phyloP scores from a whole-genome alignment of 2,797 vertebrate genomes.

The Uromys caudimaculatus region DNA sequence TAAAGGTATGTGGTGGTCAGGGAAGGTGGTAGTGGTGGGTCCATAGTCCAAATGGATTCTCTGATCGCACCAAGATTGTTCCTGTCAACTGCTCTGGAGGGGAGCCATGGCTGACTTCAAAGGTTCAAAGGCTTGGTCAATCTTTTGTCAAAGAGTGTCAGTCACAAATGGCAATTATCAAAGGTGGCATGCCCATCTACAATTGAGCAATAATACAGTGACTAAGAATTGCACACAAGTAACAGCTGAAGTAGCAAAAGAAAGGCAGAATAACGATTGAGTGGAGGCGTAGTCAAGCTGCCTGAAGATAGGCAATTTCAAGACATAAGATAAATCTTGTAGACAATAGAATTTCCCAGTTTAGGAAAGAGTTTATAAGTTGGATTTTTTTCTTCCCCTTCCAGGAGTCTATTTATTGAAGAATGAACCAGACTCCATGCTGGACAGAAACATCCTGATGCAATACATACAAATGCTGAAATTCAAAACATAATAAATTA shows the following conservation, averaged over 20 bases:
- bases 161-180: not conserved
- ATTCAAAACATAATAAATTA: conserved; percentile 59
- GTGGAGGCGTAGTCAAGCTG: not conserved
- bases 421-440: conserved; percentile 45
- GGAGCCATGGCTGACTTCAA: not conserved
- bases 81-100: not conserved
- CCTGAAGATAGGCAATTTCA: not conserved
- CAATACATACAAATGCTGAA: conserved; percentile 51
- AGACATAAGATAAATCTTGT: conserved; percentile 50
- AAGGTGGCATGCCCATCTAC: not conserved
- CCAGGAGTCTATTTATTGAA: conserved; percentile 3
- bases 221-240: not conserved
- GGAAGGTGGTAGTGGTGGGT: not conserved
- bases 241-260: not conserved
- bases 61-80: not conserved
- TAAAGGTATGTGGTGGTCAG: not conserved
- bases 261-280: not conserved
- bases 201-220: not conserved
- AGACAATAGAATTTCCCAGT: not conserved
- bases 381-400: conserved; percentile 1
- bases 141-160: not conserved
- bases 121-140: not conserved
- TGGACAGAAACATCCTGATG: conserved; percentile 62
- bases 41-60: not conserved
- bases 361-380: conserved; percentile 45